Percentiles rank a stretch among this genome's conserved stretches.
Evolutionary conservation across 2,888 invertebrate genomes (phyloP).

Genomic region (Stratiomys singularior): DNA sequence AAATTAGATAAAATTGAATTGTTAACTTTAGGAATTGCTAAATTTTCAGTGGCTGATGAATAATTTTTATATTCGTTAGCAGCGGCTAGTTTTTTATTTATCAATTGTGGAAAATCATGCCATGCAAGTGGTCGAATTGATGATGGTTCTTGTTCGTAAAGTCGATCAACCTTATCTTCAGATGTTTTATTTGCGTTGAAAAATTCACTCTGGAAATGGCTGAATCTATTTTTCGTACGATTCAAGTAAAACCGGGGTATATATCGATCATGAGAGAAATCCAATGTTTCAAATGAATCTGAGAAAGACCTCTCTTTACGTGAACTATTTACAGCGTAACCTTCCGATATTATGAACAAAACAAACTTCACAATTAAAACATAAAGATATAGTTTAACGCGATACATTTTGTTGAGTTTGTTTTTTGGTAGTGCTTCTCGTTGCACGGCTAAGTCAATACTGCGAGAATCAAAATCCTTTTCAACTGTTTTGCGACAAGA

Average conservation of each 20-base stretch:
- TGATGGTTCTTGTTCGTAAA: not conserved
- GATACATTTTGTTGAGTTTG: not conserved
- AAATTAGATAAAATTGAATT: slow-evolving; percentile 7
- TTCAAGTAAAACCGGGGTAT: slow-evolving; percentile 28
- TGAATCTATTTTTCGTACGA: slow-evolving; percentile 34
- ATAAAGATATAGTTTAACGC: not conserved
- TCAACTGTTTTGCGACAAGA: slow-evolving; percentile 2
- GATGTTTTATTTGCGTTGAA: not conserved
- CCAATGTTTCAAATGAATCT: slow-evolving; percentile 11
- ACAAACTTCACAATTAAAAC: not conserved
- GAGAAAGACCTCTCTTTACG: not conserved
- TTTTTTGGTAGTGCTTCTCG: not conserved
- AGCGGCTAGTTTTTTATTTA: slow-evolving; percentile 25
- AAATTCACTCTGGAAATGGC: slow-evolving; percentile 18
- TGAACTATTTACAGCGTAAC: not conserved
- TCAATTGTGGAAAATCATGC: slow-evolving; percentile 34
- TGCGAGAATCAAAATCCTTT: not conserved
- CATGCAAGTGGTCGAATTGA: not conserved
- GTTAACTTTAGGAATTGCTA: not conserved
- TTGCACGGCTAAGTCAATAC: not conserved
- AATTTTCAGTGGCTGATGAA: not conserved
- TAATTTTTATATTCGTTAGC: not conserved
- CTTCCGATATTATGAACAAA: not conserved
- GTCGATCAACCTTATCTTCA: not conserved
- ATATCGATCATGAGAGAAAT: slow-evolving; percentile 15